Evolutionary conservation across 2,797 vertebrate species (phyloP).

Genomic region (Crocidura indochinensis): DNA sequence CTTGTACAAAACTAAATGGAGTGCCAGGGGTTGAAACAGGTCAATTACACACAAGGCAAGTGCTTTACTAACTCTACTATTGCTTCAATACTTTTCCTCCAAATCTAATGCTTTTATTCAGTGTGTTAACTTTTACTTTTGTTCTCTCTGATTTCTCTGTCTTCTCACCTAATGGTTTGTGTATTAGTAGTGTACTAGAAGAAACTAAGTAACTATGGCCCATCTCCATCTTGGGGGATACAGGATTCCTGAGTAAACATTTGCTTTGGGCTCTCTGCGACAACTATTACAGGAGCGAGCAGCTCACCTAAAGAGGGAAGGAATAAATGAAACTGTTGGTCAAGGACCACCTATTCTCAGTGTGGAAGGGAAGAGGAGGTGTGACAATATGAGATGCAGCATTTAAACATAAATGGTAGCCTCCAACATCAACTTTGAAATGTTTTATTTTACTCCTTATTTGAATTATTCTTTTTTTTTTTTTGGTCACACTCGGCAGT

Average conservation of each 20-base stretch:
- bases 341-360: no score
- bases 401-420: neutral
- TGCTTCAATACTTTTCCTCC: neutral
- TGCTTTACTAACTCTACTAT: no score
- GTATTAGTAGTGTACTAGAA: neutral
- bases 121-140: neutral
- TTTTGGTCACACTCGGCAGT: no score
- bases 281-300: neutral
- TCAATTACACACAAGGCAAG: no score
- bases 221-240: neutral
- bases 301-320: neutral
- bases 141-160: neutral
- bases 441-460: neutral
- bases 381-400: neutral
- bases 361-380: neutral
- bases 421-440: neutral
- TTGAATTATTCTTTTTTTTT: neutral
- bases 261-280: neutral
- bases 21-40: no score
- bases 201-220: accelerated
- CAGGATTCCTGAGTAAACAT: no score
- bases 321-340: neutral
- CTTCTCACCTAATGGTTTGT: neutral
- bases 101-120: neutral
- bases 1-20: no score